Conservation (phyloP, 2,888 invertebrate genomes). For the Antitype chi region DNA sequence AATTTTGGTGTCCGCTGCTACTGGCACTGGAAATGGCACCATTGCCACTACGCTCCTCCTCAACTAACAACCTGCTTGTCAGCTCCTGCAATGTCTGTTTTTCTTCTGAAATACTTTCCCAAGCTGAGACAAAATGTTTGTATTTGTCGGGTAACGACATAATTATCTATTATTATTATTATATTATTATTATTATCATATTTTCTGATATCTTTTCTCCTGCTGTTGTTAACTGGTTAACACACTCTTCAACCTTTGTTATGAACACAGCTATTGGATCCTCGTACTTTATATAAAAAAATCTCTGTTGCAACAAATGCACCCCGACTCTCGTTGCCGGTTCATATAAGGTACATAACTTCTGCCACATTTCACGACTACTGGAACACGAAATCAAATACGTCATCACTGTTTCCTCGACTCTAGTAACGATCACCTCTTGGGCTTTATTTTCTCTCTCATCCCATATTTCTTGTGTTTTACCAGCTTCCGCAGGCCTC, state of each 20-base stretch:
- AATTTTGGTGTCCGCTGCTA: not conserved
- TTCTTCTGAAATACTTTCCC: not conserved
- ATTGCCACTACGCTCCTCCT: not conserved
- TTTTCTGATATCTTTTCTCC: not conserved
- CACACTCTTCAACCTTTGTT: not conserved
- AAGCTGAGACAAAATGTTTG: conserved; percentile 1
- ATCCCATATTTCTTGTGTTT: too few relatives aligned
- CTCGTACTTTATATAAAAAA: conserved; percentile 1
- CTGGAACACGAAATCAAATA: conserved; percentile 6
- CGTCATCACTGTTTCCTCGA: not conserved
- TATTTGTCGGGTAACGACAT: conserved; percentile 4
- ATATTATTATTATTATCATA: conserved; percentile 2
- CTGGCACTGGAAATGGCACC: not conserved
- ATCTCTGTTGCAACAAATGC: conserved; percentile 4
- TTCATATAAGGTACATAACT: not conserved
- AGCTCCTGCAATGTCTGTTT: not conserved
- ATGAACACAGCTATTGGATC: not conserved
- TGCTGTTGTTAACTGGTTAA: not conserved
- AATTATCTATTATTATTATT: too few relatives aligned
- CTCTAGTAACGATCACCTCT: too few relatives aligned
- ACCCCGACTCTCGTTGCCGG: not conserved
- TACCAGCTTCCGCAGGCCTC: too few relatives aligned
- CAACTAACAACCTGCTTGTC: not conserved
- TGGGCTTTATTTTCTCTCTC: too few relatives aligned
- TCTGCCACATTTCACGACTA: conserved; percentile 6